Conservation (phyloP, 2,888 invertebrate genomes). For the Hirtodrosophila cameraria region DNA sequence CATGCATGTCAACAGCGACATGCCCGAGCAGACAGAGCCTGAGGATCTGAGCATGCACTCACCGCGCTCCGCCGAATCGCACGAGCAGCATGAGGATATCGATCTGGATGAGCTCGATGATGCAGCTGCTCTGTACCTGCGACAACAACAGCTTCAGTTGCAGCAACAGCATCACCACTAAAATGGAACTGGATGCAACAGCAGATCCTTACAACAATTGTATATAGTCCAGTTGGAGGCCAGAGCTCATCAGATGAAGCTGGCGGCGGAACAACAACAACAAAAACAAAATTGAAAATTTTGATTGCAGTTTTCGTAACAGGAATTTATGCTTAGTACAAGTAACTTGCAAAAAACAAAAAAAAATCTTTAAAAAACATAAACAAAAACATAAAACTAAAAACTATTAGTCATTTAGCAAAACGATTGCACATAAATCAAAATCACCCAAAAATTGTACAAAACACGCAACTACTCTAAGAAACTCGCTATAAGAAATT, state of each 20-base stretch:
- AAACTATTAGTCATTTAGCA: slow-evolving; percentile 35
- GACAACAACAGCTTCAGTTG: slow-evolving; percentile 77
- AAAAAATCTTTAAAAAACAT: slow-evolving; percentile 8
- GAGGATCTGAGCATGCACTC: slow-evolving; percentile 92
- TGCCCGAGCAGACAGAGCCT: slow-evolving; percentile 95
- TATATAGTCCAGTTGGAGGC: slow-evolving; percentile 39
- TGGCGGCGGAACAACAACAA: slow-evolving; percentile 25
- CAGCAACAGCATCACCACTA: slow-evolving; percentile 51
- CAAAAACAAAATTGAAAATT: slow-evolving; percentile 55
- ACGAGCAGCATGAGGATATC: slow-evolving; percentile 84
- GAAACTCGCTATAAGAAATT: slow-evolving; percentile 27
- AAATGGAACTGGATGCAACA: slow-evolving; percentile 48
- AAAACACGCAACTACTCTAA: slow-evolving; percentile 53
- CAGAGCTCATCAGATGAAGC: slow-evolving; percentile 68
- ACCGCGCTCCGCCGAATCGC: slow-evolving; percentile 80
- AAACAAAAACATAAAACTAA: slow-evolving; percentile 12
- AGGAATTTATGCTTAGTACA: slow-evolving; percentile 80
- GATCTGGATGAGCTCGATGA: slow-evolving; percentile 86
- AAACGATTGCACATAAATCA: slow-evolving; percentile 68
- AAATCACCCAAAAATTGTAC: slow-evolving; percentile 62
- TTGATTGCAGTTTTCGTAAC: slow-evolving; percentile 58
- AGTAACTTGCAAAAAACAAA: slow-evolving; percentile 43
- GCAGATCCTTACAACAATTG: slow-evolving; percentile 50
- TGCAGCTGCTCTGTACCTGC: slow-evolving; percentile 85
- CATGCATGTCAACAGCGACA: slow-evolving; percentile 79